These are phyloP conservation scores for Myotis myotis DNA, from an alignment of 2,797 vertebrate species.

Conservation along the genomic window DNA sequence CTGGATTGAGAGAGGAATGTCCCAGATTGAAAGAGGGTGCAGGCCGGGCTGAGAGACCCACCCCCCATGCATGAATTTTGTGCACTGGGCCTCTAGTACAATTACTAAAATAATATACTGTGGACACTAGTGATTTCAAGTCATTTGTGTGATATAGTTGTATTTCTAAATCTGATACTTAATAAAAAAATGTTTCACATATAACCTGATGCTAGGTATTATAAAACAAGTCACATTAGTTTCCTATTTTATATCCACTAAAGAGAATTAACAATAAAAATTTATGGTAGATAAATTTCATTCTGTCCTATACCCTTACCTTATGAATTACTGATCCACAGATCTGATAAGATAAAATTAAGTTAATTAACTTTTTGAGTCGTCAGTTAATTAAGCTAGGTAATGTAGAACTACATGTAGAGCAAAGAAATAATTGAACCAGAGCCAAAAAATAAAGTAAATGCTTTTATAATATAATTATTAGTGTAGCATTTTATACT, in stretches of 20 bases:
- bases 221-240: not conserved
- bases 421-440: not conserved
- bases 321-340: not conserved
- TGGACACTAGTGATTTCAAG: not conserved
- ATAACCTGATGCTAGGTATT: not conserved
- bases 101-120: not conserved
- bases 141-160: not conserved
- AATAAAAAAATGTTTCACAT: not conserved
- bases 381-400: not conserved
- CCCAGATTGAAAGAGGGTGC: no score
- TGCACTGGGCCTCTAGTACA: not conserved
- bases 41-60: no score
- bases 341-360: not conserved
- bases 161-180: not conserved
- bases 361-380: not conserved
- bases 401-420: not conserved
- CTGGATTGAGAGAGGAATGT: no score
- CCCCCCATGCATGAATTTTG: no score
- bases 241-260: not conserved
- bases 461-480: not conserved
- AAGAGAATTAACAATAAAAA: not conserved
- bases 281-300: not conserved
- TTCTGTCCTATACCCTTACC: not conserved
- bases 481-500: not conserved
- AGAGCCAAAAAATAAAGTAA: not conserved